These are phyloP conservation scores for Thripadectes ignobilis DNA, from an alignment of 2,797 vertebrate genomes.

Conservation along the genomic window DNA sequence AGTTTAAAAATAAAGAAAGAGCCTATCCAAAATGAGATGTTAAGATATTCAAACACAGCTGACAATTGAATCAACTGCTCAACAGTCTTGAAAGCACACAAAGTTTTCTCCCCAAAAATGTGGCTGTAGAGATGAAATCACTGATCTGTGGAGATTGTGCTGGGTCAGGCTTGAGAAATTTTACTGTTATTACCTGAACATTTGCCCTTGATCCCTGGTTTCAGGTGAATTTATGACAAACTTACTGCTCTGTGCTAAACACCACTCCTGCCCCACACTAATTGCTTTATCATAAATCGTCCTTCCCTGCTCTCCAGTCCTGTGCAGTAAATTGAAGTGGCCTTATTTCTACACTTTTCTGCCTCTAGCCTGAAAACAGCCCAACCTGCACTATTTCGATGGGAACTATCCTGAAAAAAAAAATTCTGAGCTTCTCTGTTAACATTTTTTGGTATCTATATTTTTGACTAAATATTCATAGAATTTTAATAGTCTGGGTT, in stretches of 20 bases:
- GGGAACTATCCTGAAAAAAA: neutral
- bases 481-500: neutral
- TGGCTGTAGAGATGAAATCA: neutral
- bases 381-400: neutral
- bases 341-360: neutral
- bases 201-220: neutral
- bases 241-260: neutral
- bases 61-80: neutral
- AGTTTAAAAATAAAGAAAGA: constrained; percentile 23
- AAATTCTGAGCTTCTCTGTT: neutral
- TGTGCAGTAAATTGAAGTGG: neutral
- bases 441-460: neutral
- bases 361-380: neutral
- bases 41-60: constrained; percentile 17
- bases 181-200: neutral
- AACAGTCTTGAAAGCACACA: neutral
- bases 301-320: neutral
- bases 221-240: neutral
- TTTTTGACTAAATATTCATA: neutral
- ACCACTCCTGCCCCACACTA: neutral
- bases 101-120: neutral
- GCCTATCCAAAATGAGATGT: constrained; percentile 5
- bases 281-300: neutral
- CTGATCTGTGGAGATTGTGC: neutral
- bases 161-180: neutral